Conservation (phyloP, 2,797 vertebrate species). For the Zalophus californianus region DNA sequence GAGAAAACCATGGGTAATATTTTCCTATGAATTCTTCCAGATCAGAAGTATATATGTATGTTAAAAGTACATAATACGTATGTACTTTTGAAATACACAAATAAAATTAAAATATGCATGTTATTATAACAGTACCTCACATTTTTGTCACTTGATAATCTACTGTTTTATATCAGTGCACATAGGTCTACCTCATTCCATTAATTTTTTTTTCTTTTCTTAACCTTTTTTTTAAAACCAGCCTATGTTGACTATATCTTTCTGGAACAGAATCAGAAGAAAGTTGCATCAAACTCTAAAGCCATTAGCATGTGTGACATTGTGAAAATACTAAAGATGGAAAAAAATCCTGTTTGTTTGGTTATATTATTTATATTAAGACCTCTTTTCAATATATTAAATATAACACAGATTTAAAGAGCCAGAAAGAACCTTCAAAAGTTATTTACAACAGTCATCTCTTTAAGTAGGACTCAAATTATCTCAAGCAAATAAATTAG, state of each 20-base stretch:
- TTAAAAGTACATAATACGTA: neutral
- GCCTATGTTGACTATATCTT: neutral
- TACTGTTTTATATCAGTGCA: neutral
- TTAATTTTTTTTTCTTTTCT: neutral
- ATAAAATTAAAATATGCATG: neutral
- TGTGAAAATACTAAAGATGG: slow-evolving; percentile 29
- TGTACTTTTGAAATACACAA: neutral
- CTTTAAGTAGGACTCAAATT: slow-evolving; percentile 3
- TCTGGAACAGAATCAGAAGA: slow-evolving; percentile 24
- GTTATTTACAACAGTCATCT: neutral
- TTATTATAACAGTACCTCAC: neutral
- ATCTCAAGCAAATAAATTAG: neutral
- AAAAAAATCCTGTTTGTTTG: slow-evolving; percentile 1
- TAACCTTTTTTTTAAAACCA: neutral
- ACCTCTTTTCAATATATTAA: slow-evolving; percentile 16
- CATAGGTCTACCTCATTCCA: neutral
- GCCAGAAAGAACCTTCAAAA: slow-evolving; percentile 10
- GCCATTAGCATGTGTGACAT: neutral
- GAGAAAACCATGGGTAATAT: neutral
- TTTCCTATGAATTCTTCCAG: neutral
- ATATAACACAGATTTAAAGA: slow-evolving; percentile 26
- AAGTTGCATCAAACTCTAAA: slow-evolving; percentile 32
- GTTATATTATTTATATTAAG: neutral
- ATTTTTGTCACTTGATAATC: neutral
- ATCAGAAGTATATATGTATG: neutral